phyloP scores from a whole-genome alignment of 2,113 vertebrate species.

The Acinonyx jubatus region DNA sequence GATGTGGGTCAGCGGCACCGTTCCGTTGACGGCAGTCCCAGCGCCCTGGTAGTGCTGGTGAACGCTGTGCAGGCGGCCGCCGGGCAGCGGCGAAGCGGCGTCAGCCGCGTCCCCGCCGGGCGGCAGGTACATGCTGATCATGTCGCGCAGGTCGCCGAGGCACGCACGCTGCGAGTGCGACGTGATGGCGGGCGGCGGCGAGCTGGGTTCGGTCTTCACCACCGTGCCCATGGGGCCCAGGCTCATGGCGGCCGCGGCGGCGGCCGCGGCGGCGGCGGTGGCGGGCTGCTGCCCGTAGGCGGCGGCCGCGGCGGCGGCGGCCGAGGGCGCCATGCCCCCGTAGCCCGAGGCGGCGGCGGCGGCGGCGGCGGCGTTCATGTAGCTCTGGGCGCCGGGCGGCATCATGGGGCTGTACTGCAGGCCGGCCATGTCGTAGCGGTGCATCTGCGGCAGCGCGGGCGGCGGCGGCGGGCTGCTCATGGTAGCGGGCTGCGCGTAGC shows the following conservation, averaged over 20 bases:
- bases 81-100: constrained; percentile 92
- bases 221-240: constrained; percentile 93
- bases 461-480: constrained; percentile 90
- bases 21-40: constrained; percentile 95
- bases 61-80: constrained; percentile 95
- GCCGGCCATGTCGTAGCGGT: constrained; percentile 97
- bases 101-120: constrained; percentile 95
- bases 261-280: constrained; percentile 72
- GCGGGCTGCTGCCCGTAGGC: constrained; percentile 90
- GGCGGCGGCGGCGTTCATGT: constrained; percentile 95
- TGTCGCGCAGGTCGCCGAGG: constrained; percentile 98
- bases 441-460: constrained; percentile 96
- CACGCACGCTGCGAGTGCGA: constrained; percentile 98
- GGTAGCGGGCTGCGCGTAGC: constrained; percentile 94
- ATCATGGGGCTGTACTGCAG: constrained; percentile 99
- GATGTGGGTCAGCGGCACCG: constrained; percentile 98
- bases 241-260: constrained; percentile 90
- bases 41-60: constrained; percentile 98
- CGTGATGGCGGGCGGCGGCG: constrained; percentile 94
- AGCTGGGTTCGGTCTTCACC: constrained; percentile 97
- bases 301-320: constrained; percentile 87
- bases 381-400: constrained; percentile 94
- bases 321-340: constrained; percentile 89
- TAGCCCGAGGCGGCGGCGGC: constrained; percentile 93
- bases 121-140: constrained; percentile 99